Base-by-base conservation (phyloP, 2,113 vertebrate genomes). In the Glaucidium brasilianum region DNA sequence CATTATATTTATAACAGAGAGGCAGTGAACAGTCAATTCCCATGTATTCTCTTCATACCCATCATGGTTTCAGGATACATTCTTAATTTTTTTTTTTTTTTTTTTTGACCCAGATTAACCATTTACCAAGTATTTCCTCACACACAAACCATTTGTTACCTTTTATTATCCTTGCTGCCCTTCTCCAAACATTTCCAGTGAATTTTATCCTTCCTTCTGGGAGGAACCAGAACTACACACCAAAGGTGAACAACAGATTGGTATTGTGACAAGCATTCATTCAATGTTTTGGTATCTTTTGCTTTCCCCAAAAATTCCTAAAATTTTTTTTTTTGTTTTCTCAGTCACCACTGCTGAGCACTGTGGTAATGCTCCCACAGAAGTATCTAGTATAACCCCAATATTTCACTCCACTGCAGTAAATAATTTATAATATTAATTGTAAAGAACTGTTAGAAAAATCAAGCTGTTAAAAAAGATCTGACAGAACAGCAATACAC, bases 31-130 rank as follows among this genome's bases (percentile, higher is more conserved):
- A 37, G 17, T 30, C 34, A 90, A 0, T 43, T 77, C 15, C 26
- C 15, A 39, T 17, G 7, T n/a, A 45, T 18, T 12, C 2, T 69
- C 14, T 84, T 79, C 22, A 20, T 18, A 43, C 5, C 1, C 32
- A 15, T 12, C 39, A 66, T 16, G 4, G 12, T 58, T 73, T 74
- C 22, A 73, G 41, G 23, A 73, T 6, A 63, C 0, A 2, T 50
- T 62, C 10, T 62, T 26, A 58, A n/a, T 34, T 43, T 43, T 12
- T 43, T 43, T 43, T 12, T 5, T 17, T 76, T 47, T 53, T 19
- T 6, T 2, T 2, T 2, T 10, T 1, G 16, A 45, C 43, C 7
- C 22, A 35, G 26, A 75, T 32, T n/a, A 89, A 64, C 7, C 2
- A 37, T 50, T 94, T 72, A 53, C 15, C 29, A 85, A 71, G 22